Evolutionary conservation across 2,113 vertebrate species (phyloP).

Genomic region (Nanorana parkeri): DNA sequence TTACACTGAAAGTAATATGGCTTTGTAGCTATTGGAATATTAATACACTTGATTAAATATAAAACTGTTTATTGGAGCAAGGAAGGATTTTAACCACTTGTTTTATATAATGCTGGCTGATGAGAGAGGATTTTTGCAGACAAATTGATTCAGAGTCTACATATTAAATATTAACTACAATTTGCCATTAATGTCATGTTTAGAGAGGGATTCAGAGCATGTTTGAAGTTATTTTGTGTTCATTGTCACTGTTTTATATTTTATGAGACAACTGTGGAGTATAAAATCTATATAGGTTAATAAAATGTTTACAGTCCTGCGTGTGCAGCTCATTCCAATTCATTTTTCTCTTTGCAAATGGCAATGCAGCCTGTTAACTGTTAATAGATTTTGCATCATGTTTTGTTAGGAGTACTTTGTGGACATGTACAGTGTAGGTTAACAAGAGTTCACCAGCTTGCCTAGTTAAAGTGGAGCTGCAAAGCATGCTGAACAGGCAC

Average conservation of each 20-base stretch:
- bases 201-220: slow-evolving; percentile 11
- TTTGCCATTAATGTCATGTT: slow-evolving; percentile 46
- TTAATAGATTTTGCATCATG: neutral
- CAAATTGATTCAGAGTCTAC: slow-evolving; percentile 36
- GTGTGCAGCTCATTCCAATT: neutral
- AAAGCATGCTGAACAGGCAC: no score
- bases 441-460: neutral
- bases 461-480: no score
- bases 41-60: slow-evolving; percentile 54
- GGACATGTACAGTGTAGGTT: neutral
- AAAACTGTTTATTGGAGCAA: slow-evolving; percentile 40
- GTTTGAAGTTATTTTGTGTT: slow-evolving; percentile 24
- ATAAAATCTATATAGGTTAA: slow-evolving; percentile 34
- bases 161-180: slow-evolving; percentile 24
- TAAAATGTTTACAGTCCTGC: slow-evolving; percentile 31
- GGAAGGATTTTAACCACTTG: slow-evolving; percentile 33
- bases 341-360: neutral
- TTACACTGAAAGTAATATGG: slow-evolving; percentile 36
- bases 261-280: slow-evolving; percentile 17
- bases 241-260: slow-evolving; percentile 40
- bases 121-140: slow-evolving; percentile 20
- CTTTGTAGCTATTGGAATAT: slow-evolving; percentile 50
- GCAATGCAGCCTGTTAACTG: neutral
- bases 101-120: slow-evolving; percentile 27
- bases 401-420: neutral